A percentile compares a stretch with the other conserved stretches of the same genome.
These are phyloP conservation scores for Siniperca scherzeri DNA, from an alignment of 2,797 vertebrate species.

Conservation along the genomic window DNA sequence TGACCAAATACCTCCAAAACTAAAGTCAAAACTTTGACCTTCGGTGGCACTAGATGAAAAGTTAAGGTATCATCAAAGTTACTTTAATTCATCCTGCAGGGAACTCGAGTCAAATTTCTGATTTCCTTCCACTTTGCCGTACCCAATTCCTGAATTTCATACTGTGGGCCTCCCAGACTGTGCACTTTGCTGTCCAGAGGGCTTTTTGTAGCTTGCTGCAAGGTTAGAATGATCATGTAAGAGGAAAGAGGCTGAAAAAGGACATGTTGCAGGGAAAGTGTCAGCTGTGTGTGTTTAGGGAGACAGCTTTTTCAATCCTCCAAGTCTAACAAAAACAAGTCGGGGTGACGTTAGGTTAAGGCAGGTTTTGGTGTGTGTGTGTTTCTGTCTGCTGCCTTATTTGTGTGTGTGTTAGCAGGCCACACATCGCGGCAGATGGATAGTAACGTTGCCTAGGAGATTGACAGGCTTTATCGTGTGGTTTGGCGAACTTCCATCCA, in stretches of 20 bases:
- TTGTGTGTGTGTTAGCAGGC: slow-evolving; percentile 39
- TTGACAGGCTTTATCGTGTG: slow-evolving; percentile 78
- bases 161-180: not conserved
- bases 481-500: slow-evolving; percentile 64
- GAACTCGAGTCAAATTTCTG: not conserved
- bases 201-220: slow-evolving; percentile 24
- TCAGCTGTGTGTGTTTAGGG: slow-evolving; percentile 31
- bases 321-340: slow-evolving; percentile 46
- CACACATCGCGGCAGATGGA: slow-evolving; percentile 58
- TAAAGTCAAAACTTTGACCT: not conserved
- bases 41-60: not conserved
- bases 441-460: slow-evolving; percentile 58
- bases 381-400: not conserved
- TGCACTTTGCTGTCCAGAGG: not conserved
- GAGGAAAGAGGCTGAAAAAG: slow-evolving; percentile 17
- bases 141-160: not conserved
- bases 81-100: not conserved
- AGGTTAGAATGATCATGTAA: slow-evolving; percentile 21
- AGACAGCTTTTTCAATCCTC: slow-evolving; percentile 51
- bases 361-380: slow-evolving; percentile 23
- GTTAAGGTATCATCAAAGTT: slow-evolving; percentile 8
- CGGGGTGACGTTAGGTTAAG: slow-evolving; percentile 38
- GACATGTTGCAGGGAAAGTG: not conserved
- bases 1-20: not conserved
- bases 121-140: not conserved